Conservation (phyloP, 2,113 vertebrate genomes). For the Hydrochoerus hydrochaeris region DNA sequence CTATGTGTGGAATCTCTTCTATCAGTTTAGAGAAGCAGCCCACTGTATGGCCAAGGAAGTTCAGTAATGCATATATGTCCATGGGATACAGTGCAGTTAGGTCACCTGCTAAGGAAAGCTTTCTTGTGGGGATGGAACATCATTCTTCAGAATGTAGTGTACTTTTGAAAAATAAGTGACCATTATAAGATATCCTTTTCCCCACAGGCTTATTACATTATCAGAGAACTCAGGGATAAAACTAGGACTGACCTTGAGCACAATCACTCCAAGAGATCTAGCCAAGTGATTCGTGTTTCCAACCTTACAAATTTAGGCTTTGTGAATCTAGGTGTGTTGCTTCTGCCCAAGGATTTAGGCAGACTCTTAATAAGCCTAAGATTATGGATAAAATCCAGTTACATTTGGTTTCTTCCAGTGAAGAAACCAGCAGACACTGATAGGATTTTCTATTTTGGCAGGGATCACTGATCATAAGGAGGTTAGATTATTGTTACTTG, state of each 20-base stretch:
- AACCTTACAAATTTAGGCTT: not conserved
- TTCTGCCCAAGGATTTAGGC: not conserved
- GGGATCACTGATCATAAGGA: not conserved
- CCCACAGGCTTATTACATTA: not conserved
- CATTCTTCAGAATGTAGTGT: not conserved
- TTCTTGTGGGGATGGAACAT: not conserved
- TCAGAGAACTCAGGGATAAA: not conserved
- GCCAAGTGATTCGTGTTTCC: not conserved
- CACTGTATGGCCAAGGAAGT: not conserved
- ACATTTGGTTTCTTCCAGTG: not conserved
- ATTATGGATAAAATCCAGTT: not conserved
- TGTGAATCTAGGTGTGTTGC: not conserved
- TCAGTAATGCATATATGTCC: not conserved
- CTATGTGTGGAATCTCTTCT: rapidly evolving
- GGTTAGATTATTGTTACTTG: not conserved
- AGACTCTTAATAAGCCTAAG: not conserved
- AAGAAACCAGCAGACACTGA: not conserved
- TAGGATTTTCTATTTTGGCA: not conserved
- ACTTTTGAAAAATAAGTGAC: not conserved
- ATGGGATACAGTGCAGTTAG: not conserved
- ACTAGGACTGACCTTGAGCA: not conserved
- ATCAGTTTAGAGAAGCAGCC: not conserved
- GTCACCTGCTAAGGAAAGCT: not conserved
- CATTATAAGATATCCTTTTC: not conserved
- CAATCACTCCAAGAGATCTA: not conserved